These are phyloP conservation scores for Perca schrenkii DNA, from an alignment of 2,113 vertebrate species.

Conservation along the genomic window DNA sequence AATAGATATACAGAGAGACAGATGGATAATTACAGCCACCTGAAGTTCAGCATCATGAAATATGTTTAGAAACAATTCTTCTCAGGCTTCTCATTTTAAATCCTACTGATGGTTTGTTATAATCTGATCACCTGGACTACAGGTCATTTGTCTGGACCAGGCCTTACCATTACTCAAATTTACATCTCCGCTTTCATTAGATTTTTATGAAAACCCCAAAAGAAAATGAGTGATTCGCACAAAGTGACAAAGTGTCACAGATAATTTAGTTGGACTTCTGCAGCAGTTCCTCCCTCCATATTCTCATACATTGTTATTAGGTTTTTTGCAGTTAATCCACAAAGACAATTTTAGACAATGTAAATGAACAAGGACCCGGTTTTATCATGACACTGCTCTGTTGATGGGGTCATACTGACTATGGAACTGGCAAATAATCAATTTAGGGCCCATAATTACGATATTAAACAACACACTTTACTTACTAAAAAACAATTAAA, in stretches of 20 bases:
- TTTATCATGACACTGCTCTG: background rate
- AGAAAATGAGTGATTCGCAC: slow-evolving; percentile 59
- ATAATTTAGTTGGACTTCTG: slow-evolving; percentile 24
- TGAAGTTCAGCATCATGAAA: slow-evolving; percentile 34
- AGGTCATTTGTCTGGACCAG: slow-evolving; percentile 59
- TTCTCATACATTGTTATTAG: slow-evolving; percentile 37
- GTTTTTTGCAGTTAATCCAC: slow-evolving; percentile 35
- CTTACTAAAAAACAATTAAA: slow-evolving; percentile 25
- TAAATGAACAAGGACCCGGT: slow-evolving; percentile 4
- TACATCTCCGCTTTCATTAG: slow-evolving; percentile 42
- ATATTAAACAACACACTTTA: slow-evolving; percentile 28
- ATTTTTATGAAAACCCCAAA: slow-evolving; percentile 54
- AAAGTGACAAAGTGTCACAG: slow-evolving; percentile 57
- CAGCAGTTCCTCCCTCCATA: slow-evolving; percentile 28
- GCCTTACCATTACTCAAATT: slow-evolving; percentile 56
- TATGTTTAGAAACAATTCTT: slow-evolving; percentile 16
- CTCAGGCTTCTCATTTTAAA: slow-evolving; percentile 27
- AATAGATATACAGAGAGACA: slow-evolving; percentile 12
- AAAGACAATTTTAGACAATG: slow-evolving; percentile 36
- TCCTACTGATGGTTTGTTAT: slow-evolving; percentile 45
- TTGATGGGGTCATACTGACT: background rate
- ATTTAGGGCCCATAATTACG: slow-evolving; percentile 16
- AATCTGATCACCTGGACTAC: slow-evolving; percentile 47
- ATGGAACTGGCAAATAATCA: slow-evolving; percentile 25
- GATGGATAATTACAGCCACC: slow-evolving; percentile 25